These are phyloP conservation scores for Prietella phreatophila DNA, from an alignment of 2,113 vertebrate species.

Conservation along the genomic window DNA sequence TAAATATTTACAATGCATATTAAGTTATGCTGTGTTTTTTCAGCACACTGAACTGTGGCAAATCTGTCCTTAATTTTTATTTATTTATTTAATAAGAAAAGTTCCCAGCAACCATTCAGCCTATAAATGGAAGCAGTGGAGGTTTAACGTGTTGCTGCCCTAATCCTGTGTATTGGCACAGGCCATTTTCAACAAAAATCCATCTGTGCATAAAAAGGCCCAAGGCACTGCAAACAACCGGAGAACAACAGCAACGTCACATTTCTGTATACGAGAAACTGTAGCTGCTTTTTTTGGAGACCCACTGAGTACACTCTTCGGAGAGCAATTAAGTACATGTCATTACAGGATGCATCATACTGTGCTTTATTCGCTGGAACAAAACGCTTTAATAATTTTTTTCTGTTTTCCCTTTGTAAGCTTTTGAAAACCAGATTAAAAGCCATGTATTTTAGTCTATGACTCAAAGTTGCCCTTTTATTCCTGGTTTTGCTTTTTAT, in stretches of 20 bases:
- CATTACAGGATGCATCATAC: constrained; percentile 53
- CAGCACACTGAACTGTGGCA: background rate
- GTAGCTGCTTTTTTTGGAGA: constrained; percentile 56
- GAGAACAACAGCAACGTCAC: background rate
- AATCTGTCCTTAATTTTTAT: too few species aligned
- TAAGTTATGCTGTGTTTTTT: constrained; percentile 25
- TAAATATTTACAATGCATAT: background rate
- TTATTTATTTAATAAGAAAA: too few species aligned
- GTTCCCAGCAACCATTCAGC: constrained; percentile 1
- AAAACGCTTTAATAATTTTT: constrained; percentile 53
- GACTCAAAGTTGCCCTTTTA: constrained; percentile 52
- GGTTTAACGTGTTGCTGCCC: constrained; percentile 7
- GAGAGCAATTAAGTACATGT: constrained; percentile 66
- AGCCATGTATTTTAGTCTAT: constrained; percentile 33
- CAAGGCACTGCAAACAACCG: background rate
- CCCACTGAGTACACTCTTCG: constrained; percentile 63
- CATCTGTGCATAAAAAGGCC: constrained; percentile 23
- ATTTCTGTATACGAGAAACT: constrained; percentile 29
- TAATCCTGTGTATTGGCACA: constrained; percentile 24
- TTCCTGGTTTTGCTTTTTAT: constrained; percentile 34
- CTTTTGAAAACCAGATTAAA: constrained; percentile 39
- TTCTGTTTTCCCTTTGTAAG: constrained; percentile 19
- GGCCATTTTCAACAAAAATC: constrained; percentile 8
- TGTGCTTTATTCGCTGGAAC: constrained; percentile 56
- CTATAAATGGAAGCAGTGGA: background rate